phyloP scores from a whole-genome alignment of 1,140 invertebrate genomes.

The Gerris buenoi region DNA sequence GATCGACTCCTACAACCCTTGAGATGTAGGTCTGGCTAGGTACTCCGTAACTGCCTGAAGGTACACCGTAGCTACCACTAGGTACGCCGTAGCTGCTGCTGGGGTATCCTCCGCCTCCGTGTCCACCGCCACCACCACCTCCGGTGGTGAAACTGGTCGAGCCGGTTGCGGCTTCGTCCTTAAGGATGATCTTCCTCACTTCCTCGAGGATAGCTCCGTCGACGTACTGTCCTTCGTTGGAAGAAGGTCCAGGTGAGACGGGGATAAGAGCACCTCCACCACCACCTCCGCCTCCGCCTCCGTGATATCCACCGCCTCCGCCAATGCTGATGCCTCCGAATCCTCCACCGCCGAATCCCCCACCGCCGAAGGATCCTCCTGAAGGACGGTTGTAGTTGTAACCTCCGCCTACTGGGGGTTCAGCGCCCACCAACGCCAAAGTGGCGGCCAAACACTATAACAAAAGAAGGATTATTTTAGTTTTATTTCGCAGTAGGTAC shows the following conservation, averaged over 20 bases:
- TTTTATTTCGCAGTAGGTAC: background rate
- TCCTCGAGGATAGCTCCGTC: constrained; percentile 60
- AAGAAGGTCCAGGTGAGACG: constrained; percentile 53
- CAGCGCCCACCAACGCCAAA: constrained; percentile 40
- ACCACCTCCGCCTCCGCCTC: constrained; percentile 32
- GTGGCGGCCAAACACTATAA: constrained; percentile 45
- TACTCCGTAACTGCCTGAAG: constrained; percentile 16
- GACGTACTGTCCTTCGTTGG: constrained; percentile 59
- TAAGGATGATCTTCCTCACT: constrained; percentile 61
- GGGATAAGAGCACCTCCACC: constrained; percentile 52
- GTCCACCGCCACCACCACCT: constrained; percentile 30
- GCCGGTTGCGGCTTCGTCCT: constrained; percentile 49
- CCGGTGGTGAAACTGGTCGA: constrained; percentile 30
- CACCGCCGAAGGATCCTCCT: constrained; percentile 35
- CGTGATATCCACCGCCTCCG: constrained; percentile 29
- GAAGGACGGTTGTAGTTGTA: constrained; percentile 45
- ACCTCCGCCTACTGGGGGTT: constrained; percentile 40
- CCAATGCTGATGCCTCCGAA: constrained; percentile 15
- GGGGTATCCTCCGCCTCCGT: constrained; percentile 33
- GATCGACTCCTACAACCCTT: constrained; percentile 53
- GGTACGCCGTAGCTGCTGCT: constrained; percentile 38
- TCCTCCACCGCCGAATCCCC: constrained; percentile 37
- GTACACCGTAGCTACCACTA: constrained; percentile 35
- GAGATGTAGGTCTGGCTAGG: constrained; percentile 31
- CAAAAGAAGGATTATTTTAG: background rate